Base-by-base conservation (phyloP, 2,888 invertebrate species). In the Oxystoma pomonae region DNA sequence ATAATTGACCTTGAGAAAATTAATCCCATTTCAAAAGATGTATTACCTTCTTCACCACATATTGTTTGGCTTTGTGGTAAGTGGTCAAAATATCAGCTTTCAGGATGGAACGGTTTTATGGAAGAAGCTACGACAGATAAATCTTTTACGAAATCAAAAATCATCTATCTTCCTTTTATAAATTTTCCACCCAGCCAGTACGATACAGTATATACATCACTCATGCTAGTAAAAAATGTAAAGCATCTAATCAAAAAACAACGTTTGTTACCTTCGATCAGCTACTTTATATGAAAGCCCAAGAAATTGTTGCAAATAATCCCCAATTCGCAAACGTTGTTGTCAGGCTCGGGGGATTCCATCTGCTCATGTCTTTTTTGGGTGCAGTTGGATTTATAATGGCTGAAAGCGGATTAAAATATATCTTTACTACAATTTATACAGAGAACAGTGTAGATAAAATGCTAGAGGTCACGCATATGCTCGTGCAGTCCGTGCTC, bases 391-490 rank as follows among this genome's bases (percentile, higher is more conserved):
- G 77, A 21, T 66, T 72, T 63, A 74, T 79, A 63, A 80, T 80
- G 78, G 65, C 69, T 58, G 77, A 78, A 63, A 79, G 77, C 65
- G 79, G 79, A 5, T 22, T 80, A 12, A 74, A 75, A 67, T 76
- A 79, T 66, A 53, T 67, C 35, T 60, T 68, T 16, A 17, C 53
- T 49, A 61, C 68, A 9, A 67, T 71, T 53, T 73, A 70, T 67
- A 72, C 72, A 18, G 21, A 20, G 16, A 69, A 67, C 16, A 65
- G 68, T 7, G 64, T 70, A 18, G 69, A 71, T 5, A 71, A 74
- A 65, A 73, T 74, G 19, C 21, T 72, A 55, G 20, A 59, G 74
- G 73, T 7, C 72, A 72, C 61, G 69, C 69, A 3, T 74, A 74
- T 65, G 57, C 71, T 0, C 60, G 73, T 19, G 72, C 72, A 55